Evolutionary conservation across 92 coral and sea anemone genomes (phyloP).

Genomic region (Palythoa heliodiscus): DNA sequence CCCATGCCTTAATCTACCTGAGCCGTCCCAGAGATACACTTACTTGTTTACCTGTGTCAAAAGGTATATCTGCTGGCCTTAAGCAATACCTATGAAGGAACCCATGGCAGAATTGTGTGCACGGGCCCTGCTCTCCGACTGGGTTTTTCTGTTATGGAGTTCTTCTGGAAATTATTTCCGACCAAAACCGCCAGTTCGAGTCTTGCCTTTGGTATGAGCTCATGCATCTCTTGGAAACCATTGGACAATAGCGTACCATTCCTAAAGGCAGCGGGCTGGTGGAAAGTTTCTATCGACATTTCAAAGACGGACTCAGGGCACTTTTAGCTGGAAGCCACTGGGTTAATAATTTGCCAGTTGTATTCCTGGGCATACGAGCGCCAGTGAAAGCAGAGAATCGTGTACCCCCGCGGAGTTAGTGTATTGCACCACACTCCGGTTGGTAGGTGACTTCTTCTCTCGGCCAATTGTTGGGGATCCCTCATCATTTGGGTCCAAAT

Average conservation of each 20-base stretch:
- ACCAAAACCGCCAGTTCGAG: constrained; percentile 56
- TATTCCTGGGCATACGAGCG: constrained; percentile 56
- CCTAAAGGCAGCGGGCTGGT: constrained; percentile 32
- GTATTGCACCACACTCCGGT: constrained; percentile 53
- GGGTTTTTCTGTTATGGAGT: constrained; percentile 37
- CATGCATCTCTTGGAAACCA: constrained; percentile 56
- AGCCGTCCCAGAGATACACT: constrained; percentile 28
- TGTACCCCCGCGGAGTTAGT: constrained; percentile 22
- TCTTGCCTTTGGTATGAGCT: constrained; percentile 60
- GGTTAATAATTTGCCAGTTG: constrained; percentile 49
- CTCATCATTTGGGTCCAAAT: not conserved
- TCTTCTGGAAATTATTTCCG: constrained; percentile 50
- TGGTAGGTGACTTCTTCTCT: constrained; percentile 60
- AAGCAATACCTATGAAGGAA: constrained; percentile 57
- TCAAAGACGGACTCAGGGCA: constrained; percentile 51
- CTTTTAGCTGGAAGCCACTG: constrained; percentile 35
- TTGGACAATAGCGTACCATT: constrained; percentile 51
- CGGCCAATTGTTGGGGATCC: not conserved
- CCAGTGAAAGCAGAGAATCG: constrained; percentile 52
- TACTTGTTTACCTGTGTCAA: constrained; percentile 8
- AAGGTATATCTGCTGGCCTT: constrained; percentile 57
- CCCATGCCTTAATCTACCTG: constrained; percentile 17
- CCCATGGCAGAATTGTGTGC: constrained; percentile 57
- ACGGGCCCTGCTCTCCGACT: constrained; percentile 29
- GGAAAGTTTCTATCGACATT: constrained; percentile 57